These are phyloP conservation scores for Lamproptera curius DNA, from an alignment of 2,888 invertebrate species.

Conservation along the genomic window DNA sequence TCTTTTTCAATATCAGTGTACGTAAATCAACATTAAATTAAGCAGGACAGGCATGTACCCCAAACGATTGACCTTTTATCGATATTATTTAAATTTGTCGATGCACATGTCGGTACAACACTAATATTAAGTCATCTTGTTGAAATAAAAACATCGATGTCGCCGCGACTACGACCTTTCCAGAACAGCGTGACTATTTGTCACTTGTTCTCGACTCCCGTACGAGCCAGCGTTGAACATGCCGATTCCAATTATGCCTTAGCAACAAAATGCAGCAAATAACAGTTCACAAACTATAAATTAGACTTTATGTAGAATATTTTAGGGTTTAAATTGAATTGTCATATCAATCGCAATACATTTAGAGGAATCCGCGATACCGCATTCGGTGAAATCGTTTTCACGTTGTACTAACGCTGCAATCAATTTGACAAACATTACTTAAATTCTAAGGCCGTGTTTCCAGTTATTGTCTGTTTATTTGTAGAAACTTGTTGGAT, in stretches of 20 bases:
- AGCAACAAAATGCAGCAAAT: slow-evolving; percentile 34
- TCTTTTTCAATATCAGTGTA: too few species aligned
- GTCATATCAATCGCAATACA: not conserved
- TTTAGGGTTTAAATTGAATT: slow-evolving; percentile 29
- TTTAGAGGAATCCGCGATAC: slow-evolving; percentile 7
- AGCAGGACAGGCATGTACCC: too few species aligned
- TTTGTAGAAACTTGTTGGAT: too few species aligned
- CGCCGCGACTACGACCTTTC: slow-evolving; percentile 63
- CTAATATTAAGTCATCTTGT: slow-evolving; percentile 72
- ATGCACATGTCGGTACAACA: slow-evolving; percentile 32
- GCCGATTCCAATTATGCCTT: slow-evolving; percentile 64
- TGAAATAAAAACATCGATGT: slow-evolving; percentile 71
- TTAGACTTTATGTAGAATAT: slow-evolving; percentile 22
- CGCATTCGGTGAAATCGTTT: slow-evolving; percentile 58
- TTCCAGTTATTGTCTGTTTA: too few species aligned
- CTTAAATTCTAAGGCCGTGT: slow-evolving; percentile 48
- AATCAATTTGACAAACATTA: slow-evolving; percentile 63
- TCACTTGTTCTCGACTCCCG: slow-evolving; percentile 74
- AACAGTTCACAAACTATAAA: slow-evolving; percentile 22
- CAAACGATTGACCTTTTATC: too few species aligned
- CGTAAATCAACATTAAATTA: too few species aligned
- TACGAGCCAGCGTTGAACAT: slow-evolving; percentile 65
- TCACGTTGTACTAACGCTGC: slow-evolving; percentile 65
- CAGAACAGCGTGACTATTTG: slow-evolving; percentile 73
- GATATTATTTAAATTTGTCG: slow-evolving; percentile 2